A percentile compares a stretch with the other conserved stretches of the same genome.
phyloP scores from a whole-genome alignment of 2,888 invertebrate species.

The Hoplodrina blanda region DNA sequence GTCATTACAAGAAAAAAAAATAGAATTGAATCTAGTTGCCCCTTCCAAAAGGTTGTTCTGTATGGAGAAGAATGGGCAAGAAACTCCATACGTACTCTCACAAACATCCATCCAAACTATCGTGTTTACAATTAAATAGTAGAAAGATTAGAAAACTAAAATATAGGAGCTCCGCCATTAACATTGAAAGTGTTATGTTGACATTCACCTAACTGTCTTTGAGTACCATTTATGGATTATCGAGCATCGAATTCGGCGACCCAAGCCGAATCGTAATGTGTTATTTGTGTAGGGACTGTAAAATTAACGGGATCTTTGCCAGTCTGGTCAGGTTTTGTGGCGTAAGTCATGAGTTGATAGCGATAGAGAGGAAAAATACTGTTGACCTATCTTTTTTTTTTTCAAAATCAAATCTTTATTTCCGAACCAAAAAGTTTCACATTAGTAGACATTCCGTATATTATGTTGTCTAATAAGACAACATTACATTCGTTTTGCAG shows the following conservation, averaged over 20 bases:
- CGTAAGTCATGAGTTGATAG: slow-evolving; percentile 51
- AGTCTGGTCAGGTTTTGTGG: slow-evolving; percentile 65
- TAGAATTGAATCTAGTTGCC: no score
- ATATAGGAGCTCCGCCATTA: slow-evolving; percentile 30
- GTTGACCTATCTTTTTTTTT: slow-evolving; percentile 15
- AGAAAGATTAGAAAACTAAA: slow-evolving; percentile 6
- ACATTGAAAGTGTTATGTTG: slow-evolving; percentile 49
- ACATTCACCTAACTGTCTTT: slow-evolving; percentile 64
- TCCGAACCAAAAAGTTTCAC: no score
- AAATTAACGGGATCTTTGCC: slow-evolving; percentile 83
- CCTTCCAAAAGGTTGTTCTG: no score
- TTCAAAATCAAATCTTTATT: no score
- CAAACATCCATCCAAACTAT: no score
- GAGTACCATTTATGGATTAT: slow-evolving; percentile 75
- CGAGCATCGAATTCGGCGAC: slow-evolving; percentile 75
- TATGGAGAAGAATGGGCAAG: no score
- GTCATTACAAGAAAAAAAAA: no score
- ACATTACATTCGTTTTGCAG: no score
- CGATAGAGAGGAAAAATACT: slow-evolving; percentile 11
- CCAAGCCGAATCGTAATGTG: slow-evolving; percentile 80
- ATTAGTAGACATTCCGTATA: no score
- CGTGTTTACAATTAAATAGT: no score
- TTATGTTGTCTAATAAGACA: no score
- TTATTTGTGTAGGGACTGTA: slow-evolving; percentile 77
- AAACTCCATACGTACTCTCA: no score